Evolutionary conservation across 2,888 invertebrate species (phyloP), one percentile per base, ranked within the genome.

Genomic region (Chromoteleia sp.): DNA sequence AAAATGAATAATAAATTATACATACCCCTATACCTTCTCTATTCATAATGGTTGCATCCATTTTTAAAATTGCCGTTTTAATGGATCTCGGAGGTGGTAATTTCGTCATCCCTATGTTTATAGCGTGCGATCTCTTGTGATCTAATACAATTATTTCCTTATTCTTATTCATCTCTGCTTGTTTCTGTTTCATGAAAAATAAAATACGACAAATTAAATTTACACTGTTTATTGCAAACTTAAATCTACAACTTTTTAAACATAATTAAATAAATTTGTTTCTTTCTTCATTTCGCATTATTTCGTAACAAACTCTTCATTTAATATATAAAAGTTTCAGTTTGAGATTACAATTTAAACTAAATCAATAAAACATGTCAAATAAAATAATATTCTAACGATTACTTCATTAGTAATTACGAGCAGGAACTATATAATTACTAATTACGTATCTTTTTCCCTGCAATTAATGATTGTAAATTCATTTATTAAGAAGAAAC

Each of bases 51-150:
- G 98, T 97, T 0, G 97, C 97, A 91, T 99, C 99, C 98, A 99
- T 99, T 93, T 99, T 99, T 92, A 99, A 93, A 83, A 98, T 98
- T 21, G 99, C 99, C n/a, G 98, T 97, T 91, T 99, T 99, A 83
- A 99, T 99, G 5, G 99, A 98, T 84, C 98, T 95, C 0, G 99
- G 98, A 0, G 99, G 99, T 1, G 99, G 99, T 83, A 99, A 93
- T 91, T 99, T 99, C 17, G 99, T 99, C 96, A 99, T 97, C 12
- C 99, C 99, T 87, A 99, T 99, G 92, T 99, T 99, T 86, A 99
- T 99, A 43, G 98, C 99, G 92, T 99, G 99, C 5, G 99, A 99
- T 84, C 99, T 94, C 92, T 99, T 99, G 50, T 98, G 96, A 92
- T 98, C 98, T 92, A 99, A 93, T 41, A 99, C 98, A 70, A 98